phyloP scores from a whole-genome alignment of 2,888 invertebrate species.

The Rhimphoctona megacephalus region DNA sequence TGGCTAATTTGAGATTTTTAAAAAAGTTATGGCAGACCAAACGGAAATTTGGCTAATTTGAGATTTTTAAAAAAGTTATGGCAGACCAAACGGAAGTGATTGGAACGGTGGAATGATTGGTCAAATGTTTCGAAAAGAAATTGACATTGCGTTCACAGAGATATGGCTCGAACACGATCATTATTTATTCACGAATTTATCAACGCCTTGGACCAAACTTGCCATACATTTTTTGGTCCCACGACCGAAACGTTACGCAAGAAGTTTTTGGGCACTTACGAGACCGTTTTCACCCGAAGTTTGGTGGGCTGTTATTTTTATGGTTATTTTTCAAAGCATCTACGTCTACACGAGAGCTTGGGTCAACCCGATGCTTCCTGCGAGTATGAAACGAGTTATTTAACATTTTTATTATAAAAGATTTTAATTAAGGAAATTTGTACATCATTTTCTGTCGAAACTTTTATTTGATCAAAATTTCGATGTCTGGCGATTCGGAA shows the following conservation, averaged over 20 bases:
- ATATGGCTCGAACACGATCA: conserved; percentile 77
- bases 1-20: not conserved
- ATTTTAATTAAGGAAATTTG: too few relatives aligned
- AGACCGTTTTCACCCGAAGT: conserved; percentile 76
- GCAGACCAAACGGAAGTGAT: conserved; percentile 72
- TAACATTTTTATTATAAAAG: not conserved
- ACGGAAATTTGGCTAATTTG: conserved; percentile 64
- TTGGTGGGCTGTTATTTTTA: conserved; percentile 74
- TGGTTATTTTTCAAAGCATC: conserved; percentile 70
- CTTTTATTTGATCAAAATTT: too few relatives aligned
- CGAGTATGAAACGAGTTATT: conserved; percentile 68
- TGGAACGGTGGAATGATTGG: conserved; percentile 81
- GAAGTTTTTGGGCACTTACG: conserved; percentile 79
- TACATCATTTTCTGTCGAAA: too few relatives aligned
- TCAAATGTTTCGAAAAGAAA: conserved; percentile 74
- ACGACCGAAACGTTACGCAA: conserved; percentile 76
- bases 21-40: conserved; percentile 77
- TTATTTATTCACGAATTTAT: conserved; percentile 73
- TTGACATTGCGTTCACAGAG: conserved; percentile 79
- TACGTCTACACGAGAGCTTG: conserved; percentile 74
- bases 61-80: conserved; percentile 74
- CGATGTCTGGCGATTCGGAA: too few relatives aligned
- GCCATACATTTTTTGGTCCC: conserved; percentile 79
- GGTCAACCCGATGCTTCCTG: conserved; percentile 75
- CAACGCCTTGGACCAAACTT: conserved; percentile 77